Percentiles rank a stretch among this genome's conserved stretches.
Conservation (phyloP, 2,797 vertebrate genomes). For the Phoebastria nigripes region DNA sequence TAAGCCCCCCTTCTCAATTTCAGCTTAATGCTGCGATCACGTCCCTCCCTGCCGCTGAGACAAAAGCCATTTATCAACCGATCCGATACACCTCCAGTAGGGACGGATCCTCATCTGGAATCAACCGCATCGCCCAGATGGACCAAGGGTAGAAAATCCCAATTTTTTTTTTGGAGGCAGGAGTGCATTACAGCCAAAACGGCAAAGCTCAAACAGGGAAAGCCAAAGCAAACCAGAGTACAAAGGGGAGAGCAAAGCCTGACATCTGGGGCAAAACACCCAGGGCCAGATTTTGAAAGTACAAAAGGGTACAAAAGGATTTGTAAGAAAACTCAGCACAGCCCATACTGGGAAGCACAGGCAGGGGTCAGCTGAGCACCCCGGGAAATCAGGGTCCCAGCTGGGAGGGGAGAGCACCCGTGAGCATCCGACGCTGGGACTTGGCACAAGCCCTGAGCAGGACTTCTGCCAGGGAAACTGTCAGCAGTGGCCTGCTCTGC, state of each 20-base stretch:
- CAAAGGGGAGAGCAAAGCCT: not conserved
- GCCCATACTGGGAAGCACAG: not conserved
- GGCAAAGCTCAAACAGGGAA: not conserved
- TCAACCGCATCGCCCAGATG: not conserved
- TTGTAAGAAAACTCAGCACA: not conserved
- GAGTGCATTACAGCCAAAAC: not conserved
- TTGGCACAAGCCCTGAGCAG: not conserved
- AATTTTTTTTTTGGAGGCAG: not conserved
- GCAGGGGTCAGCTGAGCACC: rapidly evolving
- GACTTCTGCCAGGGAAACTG: not conserved
- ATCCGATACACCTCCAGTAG: slow-evolving; percentile 68
- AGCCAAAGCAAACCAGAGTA: not conserved
- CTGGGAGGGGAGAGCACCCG: not conserved
- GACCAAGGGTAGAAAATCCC: not conserved
- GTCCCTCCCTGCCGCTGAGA: slow-evolving; percentile 38
- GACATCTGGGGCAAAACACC: not conserved
- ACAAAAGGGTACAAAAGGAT: not conserved
- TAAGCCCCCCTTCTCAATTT: slow-evolving; percentile 57
- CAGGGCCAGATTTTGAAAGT: not conserved
- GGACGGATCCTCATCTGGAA: slow-evolving; percentile 70
- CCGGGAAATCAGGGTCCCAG: not conserved
- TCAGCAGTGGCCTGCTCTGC: not conserved
- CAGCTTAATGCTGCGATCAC: slow-evolving; percentile 17
- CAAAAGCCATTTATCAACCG: slow-evolving; percentile 76
- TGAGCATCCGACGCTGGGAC: not conserved